Evolutionary conservation across 2,888 invertebrate genomes (phyloP).

Genomic region (Cephus pygmeus): DNA sequence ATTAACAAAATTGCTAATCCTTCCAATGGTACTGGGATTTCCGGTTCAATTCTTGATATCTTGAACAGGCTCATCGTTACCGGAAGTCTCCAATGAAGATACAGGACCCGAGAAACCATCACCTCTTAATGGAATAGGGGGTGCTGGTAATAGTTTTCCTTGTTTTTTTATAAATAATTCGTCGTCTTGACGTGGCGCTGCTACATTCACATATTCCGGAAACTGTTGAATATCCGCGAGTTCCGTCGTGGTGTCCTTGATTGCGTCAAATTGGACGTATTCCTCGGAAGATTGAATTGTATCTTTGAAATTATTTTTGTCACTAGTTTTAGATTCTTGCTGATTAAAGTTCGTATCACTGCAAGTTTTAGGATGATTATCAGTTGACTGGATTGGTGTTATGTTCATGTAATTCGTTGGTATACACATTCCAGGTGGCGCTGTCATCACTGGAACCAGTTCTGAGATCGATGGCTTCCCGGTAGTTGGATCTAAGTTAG

Average conservation of each 20-base stretch:
- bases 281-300: conserved; percentile 16
- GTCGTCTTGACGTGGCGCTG: conserved; percentile 28
- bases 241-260: conserved; percentile 29
- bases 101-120: conserved; percentile 15
- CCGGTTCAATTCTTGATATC: not conserved
- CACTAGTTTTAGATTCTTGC: not conserved
- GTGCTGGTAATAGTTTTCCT: conserved; percentile 50
- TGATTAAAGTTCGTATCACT: not conserved
- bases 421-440: conserved; percentile 55
- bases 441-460: not conserved
- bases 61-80: not conserved
- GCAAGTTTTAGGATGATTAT: not conserved
- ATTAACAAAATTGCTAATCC: not conserved
- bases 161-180: conserved; percentile 22
- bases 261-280: conserved; percentile 33
- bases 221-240: conserved; percentile 38
- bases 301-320: not conserved
- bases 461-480: conserved; percentile 11
- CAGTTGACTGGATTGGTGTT: conserved; percentile 5
- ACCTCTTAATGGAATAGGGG: conserved; percentile 58
- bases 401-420: conserved; percentile 50
- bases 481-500: conserved; percentile 19
- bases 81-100: not conserved
- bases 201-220: conserved; percentile 58
- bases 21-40: not conserved